Percentiles rank a stretch among this genome's conserved stretches.
These are phyloP conservation scores for Blera fallax DNA, from an alignment of 2,888 invertebrate genomes.

Conservation along the genomic window DNA sequence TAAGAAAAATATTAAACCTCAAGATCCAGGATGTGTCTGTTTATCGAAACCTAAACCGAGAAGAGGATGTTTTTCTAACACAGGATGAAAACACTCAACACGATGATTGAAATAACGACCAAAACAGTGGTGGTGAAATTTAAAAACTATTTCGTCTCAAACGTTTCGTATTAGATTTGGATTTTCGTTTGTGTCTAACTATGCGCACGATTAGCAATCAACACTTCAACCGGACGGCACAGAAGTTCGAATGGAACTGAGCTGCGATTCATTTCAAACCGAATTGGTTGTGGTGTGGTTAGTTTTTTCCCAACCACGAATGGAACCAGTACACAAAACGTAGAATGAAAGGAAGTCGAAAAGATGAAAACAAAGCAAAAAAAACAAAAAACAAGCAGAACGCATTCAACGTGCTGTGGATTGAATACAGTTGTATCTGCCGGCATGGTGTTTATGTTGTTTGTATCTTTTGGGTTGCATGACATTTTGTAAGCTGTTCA, in stretches of 20 bases:
- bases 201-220: background rate
- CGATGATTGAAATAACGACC: background rate
- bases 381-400: slow-evolving; percentile 39
- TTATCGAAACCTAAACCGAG: background rate
- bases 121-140: slow-evolving; percentile 2
- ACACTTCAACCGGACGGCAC: slow-evolving; percentile 35
- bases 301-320: slow-evolving; percentile 7
- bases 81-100: slow-evolving; percentile 47
- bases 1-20: background rate
- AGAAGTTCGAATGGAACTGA: slow-evolving; percentile 69
- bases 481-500: background rate
- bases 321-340: slow-evolving; percentile 19
- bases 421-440: background rate
- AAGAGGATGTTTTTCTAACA: slow-evolving; percentile 45
- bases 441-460: background rate
- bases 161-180: slow-evolving; percentile 12
- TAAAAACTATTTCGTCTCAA: background rate
- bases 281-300: slow-evolving; percentile 10
- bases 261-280: slow-evolving; percentile 50
- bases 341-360: slow-evolving; percentile 43
- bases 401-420: background rate
- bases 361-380: background rate
- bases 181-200: slow-evolving; percentile 17
- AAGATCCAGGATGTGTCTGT: slow-evolving; percentile 45
- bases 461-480: background rate